A percentile compares a stretch with the other conserved stretches of the same genome.
These are phyloP conservation scores for Physeter macrocephalus DNA, from an alignment of 2,113 vertebrate genomes.

Conservation along the genomic window DNA sequence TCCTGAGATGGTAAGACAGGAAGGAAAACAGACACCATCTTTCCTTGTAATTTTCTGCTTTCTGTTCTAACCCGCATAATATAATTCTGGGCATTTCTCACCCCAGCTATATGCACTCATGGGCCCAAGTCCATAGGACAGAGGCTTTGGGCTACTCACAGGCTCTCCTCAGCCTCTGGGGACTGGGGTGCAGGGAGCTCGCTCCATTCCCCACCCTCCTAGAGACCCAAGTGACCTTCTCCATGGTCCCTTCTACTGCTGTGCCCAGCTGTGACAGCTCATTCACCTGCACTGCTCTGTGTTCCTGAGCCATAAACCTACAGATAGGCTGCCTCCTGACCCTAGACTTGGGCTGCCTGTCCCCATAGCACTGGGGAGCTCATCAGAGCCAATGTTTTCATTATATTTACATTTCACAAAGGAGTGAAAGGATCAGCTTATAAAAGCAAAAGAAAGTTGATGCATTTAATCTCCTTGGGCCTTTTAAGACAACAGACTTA, in stretches of 20 bases:
- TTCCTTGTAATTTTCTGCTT: background rate
- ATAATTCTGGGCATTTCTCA: background rate
- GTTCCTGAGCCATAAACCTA: background rate
- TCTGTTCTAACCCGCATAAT: background rate
- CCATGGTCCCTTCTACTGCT: background rate
- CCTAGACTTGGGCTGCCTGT: background rate
- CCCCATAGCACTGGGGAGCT: background rate
- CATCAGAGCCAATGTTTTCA: background rate
- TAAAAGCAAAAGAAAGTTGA: slow-evolving; percentile 41
- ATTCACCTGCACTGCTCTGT: background rate
- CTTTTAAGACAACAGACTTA: slow-evolving; percentile 64
- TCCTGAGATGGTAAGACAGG: background rate
- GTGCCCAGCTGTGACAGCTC: background rate
- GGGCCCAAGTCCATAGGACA: background rate
- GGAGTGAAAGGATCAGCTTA: slow-evolving; percentile 15
- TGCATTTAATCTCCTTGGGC: slow-evolving; percentile 31
- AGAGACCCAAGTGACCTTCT: background rate
- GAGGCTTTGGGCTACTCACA: background rate
- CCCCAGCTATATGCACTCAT: background rate
- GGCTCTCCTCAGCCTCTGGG: background rate
- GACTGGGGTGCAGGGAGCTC: background rate
- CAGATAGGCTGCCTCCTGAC: background rate
- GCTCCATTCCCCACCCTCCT: too few species aligned
- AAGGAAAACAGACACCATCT: background rate
- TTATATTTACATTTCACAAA: slow-evolving; percentile 39